Percentiles rank a stretch among this genome's conserved stretches.
Conservation (phyloP, 1,140 invertebrate genomes). For the Bilobella aurantiaca region DNA sequence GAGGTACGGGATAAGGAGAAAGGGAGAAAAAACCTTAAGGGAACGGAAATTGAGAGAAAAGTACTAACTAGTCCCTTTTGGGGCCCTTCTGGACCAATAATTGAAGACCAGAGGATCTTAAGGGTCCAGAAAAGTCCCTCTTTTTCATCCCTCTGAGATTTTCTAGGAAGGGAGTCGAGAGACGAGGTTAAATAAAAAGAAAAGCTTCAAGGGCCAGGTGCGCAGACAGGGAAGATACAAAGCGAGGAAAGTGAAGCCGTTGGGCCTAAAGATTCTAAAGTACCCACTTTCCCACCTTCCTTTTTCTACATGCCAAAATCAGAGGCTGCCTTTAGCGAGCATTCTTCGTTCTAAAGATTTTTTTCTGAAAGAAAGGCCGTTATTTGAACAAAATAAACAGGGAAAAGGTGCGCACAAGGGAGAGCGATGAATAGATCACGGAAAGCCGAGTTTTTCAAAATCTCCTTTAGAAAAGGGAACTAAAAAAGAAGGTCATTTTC, state of each 20-base stretch:
- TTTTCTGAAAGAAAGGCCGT: constrained; percentile 2
- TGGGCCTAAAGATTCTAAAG: no score
- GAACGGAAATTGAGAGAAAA: background rate
- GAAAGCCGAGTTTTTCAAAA: background rate
- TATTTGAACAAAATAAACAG: constrained; percentile 2
- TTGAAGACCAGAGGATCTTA: background rate
- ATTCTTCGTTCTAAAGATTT: no score
- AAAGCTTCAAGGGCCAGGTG: no score
- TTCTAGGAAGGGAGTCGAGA: background rate
- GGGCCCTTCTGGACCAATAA: background rate
- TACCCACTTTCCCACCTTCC: background rate
- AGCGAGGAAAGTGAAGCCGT: background rate
- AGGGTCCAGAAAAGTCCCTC: background rate
- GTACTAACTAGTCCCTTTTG: background rate
- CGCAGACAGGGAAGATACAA: background rate
- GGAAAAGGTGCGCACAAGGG: background rate
- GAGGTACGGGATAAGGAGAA: background rate
- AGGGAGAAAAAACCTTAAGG: background rate
- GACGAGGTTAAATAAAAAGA: no score
- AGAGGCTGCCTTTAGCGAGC: no score
- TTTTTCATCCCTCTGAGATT: background rate
- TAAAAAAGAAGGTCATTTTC: background rate
- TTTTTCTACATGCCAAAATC: background rate
- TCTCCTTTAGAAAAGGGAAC: background rate
- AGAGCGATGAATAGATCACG: background rate